A percentile compares a stretch with the other conserved stretches of the same genome.
These are phyloP conservation scores for Centropristis striata DNA, from an alignment of 2,113 vertebrate species.

Conservation along the genomic window DNA sequence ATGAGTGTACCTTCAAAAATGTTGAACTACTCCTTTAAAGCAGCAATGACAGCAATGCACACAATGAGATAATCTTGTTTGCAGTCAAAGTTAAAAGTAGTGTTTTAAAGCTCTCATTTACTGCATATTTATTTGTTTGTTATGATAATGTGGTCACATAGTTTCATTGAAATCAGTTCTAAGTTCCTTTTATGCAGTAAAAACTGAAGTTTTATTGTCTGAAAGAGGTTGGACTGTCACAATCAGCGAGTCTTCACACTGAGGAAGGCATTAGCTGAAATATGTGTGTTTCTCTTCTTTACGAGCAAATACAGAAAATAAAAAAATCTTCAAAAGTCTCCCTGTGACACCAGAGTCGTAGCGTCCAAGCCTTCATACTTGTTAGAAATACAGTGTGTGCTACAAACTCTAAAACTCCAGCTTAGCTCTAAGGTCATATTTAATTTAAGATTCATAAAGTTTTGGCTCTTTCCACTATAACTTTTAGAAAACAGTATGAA, in stretches of 20 bases:
- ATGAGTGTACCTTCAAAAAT: neutral
- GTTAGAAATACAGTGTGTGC: neutral
- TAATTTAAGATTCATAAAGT: neutral
- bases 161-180: neutral
- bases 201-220: too few relatives aligned
- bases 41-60: neutral
- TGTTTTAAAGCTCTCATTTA: neutral
- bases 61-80: neutral
- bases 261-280: neutral
- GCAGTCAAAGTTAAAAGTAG: neutral
- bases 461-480: neutral
- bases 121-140: neutral
- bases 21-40: neutral
- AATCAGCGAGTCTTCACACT: neutral
- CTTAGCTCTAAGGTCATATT: neutral
- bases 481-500: neutral
- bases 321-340: neutral
- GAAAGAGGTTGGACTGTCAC: constrained; percentile 5
- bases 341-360: neutral
- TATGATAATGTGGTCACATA: neutral
- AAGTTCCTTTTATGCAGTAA: neutral
- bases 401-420: neutral
- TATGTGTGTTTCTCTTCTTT: neutral
- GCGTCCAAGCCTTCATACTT: neutral
- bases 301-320: neutral